Evolutionary conservation across 2,888 invertebrate genomes (phyloP).

Genomic region (Endotricha flammealis): DNA sequence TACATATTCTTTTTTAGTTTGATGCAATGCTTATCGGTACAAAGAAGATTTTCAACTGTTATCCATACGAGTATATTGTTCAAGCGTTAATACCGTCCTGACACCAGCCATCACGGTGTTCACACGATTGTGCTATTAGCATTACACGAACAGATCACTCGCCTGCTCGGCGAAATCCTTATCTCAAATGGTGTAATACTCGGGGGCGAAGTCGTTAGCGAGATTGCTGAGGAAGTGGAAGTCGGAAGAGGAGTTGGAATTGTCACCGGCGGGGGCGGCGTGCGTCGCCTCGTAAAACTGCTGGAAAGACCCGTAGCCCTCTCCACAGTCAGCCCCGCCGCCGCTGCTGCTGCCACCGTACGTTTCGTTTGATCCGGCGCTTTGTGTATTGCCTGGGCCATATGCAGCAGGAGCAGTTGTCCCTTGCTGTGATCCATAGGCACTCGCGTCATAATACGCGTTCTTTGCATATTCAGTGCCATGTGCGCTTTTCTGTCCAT

Average conservation of each 20-base stretch:
- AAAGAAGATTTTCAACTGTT: constrained; percentile 38
- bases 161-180: constrained; percentile 76
- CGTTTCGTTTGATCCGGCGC: constrained; percentile 58
- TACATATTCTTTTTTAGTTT: constrained; percentile 49
- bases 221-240: constrained; percentile 95
- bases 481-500: constrained; percentile 72
- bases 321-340: constrained; percentile 79
- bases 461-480: constrained; percentile 74
- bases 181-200: constrained; percentile 86
- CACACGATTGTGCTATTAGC: constrained; percentile 18
- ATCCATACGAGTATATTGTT: not conserved
- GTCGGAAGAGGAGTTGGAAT: constrained; percentile 95
- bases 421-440: constrained; percentile 55
- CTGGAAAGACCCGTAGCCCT: constrained; percentile 83
- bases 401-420: constrained; percentile 35
- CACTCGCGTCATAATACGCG: constrained; percentile 62
- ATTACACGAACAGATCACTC: constrained; percentile 72
- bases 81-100: not conserved
- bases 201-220: constrained; percentile 94
- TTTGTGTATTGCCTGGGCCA: constrained; percentile 32
- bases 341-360: constrained; percentile 46
- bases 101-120: not conserved
- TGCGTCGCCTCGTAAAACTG: constrained; percentile 82
- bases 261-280: constrained; percentile 81
- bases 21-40: constrained; percentile 41